These are phyloP conservation scores for Trachymyrmex septentrionalis DNA, from an alignment of 1,140 invertebrate species.

Conservation along the genomic window DNA sequence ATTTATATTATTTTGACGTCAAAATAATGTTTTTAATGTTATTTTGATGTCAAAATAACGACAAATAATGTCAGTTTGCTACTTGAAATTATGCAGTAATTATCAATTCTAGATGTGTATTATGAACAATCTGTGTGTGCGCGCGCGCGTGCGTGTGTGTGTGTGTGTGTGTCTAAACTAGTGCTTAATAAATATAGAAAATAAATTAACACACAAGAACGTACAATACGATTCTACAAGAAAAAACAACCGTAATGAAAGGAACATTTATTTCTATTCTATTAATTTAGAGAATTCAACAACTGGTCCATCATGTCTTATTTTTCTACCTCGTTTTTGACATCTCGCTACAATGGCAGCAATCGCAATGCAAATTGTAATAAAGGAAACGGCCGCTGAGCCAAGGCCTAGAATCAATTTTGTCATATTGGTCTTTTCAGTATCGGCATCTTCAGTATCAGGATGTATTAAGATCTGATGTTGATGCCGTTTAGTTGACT, in stretches of 20 bases:
- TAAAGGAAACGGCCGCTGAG: constrained; percentile 78
- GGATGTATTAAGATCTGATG: constrained; percentile 72
- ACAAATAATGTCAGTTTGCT: too few relatives aligned
- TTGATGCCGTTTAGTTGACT: constrained; percentile 61
- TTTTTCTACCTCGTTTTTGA: constrained; percentile 85
- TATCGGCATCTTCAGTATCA: constrained; percentile 51
- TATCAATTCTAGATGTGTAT: background rate
- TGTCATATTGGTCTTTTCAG: constrained; percentile 65
- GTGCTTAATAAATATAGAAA: constrained; percentile 13
- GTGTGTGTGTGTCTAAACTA: background rate
- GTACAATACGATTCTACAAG: constrained; percentile 57
- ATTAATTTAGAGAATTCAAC: constrained; percentile 84
- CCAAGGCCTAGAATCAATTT: constrained; percentile 76
- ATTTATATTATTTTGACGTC: too few relatives aligned
- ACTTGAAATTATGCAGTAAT: background rate
- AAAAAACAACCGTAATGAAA: constrained; percentile 49
- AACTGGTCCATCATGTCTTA: constrained; percentile 74
- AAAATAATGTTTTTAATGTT: too few relatives aligned
- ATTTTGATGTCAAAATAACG: too few relatives aligned
- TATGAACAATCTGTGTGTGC: background rate
- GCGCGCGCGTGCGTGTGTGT: background rate
- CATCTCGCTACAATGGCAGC: constrained; percentile 82
- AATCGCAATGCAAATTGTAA: constrained; percentile 80
- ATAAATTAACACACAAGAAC: constrained; percentile 54
- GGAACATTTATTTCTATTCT: constrained; percentile 67